phyloP scores from a whole-genome alignment of 2,888 invertebrate species.

The Limenitis camilla region DNA sequence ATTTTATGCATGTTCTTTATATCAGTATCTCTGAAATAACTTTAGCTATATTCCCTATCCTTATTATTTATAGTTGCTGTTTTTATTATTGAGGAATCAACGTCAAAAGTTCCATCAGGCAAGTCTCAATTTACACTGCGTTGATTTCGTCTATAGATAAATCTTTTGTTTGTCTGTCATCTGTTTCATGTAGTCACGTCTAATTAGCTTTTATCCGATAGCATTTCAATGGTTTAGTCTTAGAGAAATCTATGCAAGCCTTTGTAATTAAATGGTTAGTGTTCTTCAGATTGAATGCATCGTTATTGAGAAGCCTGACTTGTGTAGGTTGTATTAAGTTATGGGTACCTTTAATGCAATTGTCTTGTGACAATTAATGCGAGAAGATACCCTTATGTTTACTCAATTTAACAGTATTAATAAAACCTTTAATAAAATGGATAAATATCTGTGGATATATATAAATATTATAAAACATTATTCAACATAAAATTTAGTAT shows the following conservation, averaged over 20 bases:
- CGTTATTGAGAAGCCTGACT: slow-evolving; percentile 43
- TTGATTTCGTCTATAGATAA: slow-evolving; percentile 1
- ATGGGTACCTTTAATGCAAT: slow-evolving; percentile 16
- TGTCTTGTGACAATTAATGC: slow-evolving; percentile 12
- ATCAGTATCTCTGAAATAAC: not conserved
- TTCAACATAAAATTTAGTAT: not conserved
- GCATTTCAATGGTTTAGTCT: slow-evolving; percentile 54
- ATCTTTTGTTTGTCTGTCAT: not conserved
- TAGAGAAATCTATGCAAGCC: slow-evolving; percentile 43
- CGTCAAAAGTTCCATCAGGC: no score
- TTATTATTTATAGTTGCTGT: not conserved
- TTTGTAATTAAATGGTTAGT: slow-evolving; percentile 47
- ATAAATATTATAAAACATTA: no score
- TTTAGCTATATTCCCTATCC: not conserved
- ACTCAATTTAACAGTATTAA: no score
- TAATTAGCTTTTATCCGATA: slow-evolving; percentile 59
- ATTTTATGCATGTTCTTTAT: not conserved
- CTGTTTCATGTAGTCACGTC: slow-evolving; percentile 18
- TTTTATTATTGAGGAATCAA: not conserved
- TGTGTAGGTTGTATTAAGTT: slow-evolving; percentile 36
- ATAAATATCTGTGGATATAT: no score
- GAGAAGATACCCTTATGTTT: not conserved
- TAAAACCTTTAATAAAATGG: no score
- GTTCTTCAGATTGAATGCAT: slow-evolving; percentile 51
- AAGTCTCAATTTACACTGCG: not conserved